Conservation (phyloP, 2,888 invertebrate genomes). For the Drosophila fungiperda region DNA sequence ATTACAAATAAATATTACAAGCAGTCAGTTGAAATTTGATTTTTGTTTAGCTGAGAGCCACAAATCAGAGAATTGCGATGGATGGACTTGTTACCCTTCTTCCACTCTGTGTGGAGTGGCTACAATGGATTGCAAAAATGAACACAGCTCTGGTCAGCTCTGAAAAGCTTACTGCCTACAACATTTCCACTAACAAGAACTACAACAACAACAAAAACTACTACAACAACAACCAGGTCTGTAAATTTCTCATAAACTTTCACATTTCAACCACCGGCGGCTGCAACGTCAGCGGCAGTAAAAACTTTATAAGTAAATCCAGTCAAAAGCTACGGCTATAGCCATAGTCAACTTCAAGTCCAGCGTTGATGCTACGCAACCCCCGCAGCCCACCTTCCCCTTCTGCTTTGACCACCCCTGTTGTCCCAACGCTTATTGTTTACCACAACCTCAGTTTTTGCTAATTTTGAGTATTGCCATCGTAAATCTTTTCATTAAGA, state of each 20-base stretch:
- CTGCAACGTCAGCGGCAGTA: constrained; percentile 39
- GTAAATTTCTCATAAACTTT: constrained; percentile 62
- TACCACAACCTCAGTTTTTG: constrained; percentile 80
- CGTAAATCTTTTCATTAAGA: constrained; percentile 86
- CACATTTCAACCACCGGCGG: constrained; percentile 56
- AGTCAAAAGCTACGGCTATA: constrained; percentile 4
- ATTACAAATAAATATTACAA: constrained; percentile 11
- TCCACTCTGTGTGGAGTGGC: constrained; percentile 10
- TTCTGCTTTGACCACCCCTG: not conserved
- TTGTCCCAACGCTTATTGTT: constrained; percentile 56
- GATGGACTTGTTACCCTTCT: too few species aligned
- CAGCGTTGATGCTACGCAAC: not conserved
- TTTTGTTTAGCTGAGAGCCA: constrained; percentile 15
- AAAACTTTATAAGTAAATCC: constrained; percentile 59
- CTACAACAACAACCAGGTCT: constrained; percentile 17
- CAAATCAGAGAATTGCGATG: constrained; percentile 15
- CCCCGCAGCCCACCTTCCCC: not conserved
- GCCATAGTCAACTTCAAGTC: constrained; percentile 21
- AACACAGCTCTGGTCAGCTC: constrained; percentile 51
- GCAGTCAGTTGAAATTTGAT: constrained; percentile 18
- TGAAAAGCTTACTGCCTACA: constrained; percentile 28
- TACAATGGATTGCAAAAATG: constrained; percentile 39
- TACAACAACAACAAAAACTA: not conserved
- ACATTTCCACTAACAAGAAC: not conserved
- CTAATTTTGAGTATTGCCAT: constrained; percentile 81